Evolutionary conservation across 2,113 vertebrate genomes (phyloP).

Genomic region (Diadophis punctatus): DNA sequence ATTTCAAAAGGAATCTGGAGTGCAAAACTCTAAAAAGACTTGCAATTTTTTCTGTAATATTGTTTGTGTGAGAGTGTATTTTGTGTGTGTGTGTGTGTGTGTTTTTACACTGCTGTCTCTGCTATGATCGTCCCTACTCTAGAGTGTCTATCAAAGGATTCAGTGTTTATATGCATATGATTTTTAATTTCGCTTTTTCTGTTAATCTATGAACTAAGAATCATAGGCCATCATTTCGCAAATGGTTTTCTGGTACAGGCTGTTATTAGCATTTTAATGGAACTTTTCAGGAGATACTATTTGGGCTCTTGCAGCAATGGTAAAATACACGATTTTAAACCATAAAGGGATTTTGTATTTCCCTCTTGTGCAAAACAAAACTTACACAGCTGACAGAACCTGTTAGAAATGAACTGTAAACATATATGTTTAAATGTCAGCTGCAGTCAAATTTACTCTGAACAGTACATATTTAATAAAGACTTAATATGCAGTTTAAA

Average conservation of each 20-base stretch:
- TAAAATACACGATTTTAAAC: background rate
- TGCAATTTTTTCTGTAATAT: background rate
- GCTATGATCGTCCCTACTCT: background rate
- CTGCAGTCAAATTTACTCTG: background rate
- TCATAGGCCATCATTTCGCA: background rate
- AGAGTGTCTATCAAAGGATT: background rate
- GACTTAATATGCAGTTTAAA: background rate
- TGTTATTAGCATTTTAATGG: background rate
- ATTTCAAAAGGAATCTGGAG: background rate
- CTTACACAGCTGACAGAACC: background rate
- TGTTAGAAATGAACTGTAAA: background rate
- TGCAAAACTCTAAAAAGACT: background rate
- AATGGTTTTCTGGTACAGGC: background rate
- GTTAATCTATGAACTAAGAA: background rate
- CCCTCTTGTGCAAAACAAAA: background rate
- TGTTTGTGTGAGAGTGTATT: no score
- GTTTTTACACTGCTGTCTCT: rapidly evolving
- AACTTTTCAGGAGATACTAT: background rate
- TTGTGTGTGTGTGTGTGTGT: background rate
- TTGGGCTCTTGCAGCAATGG: background rate
- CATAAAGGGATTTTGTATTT: background rate
- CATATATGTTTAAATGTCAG: background rate
- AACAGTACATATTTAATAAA: background rate
- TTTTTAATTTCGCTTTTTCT: background rate
- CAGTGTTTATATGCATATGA: background rate